These are phyloP conservation scores for Myotis yumanensis DNA, from an alignment of 2,113 vertebrate species.

Conservation along the genomic window DNA sequence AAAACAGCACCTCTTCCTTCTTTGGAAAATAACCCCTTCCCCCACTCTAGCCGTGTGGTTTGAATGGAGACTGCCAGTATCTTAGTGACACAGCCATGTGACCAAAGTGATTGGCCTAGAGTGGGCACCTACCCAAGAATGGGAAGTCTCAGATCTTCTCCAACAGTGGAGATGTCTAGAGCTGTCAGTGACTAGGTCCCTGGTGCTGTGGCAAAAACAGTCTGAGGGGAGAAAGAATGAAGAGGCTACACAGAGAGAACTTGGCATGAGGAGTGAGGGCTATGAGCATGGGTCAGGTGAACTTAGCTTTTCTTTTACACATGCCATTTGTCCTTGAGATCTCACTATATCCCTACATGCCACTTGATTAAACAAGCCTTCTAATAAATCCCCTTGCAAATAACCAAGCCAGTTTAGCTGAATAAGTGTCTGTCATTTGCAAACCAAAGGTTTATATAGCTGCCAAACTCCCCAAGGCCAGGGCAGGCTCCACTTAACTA, in stretches of 20 bases:
- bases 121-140: not conserved
- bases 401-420: not conserved
- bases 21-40: not conserved
- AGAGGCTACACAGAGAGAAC: not conserved
- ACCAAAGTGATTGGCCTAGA: not conserved
- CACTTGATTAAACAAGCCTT: not conserved
- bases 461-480: not conserved
- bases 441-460: not conserved
- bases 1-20: not conserved
- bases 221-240: not conserved
- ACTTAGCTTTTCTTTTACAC: not conserved
- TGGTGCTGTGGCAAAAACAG: not conserved
- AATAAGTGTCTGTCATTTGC: not conserved
- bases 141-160: not conserved
- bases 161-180: not conserved
- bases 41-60: not conserved
- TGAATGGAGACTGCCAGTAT: not conserved
- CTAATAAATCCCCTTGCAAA: slow-evolving; percentile 9
- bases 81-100: not conserved
- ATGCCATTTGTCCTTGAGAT: not conserved
- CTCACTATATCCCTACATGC: not conserved
- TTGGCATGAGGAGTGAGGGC: not conserved
- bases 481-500: not conserved
- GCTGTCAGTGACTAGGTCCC: not conserved
- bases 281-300: not conserved